Conservation (phyloP, 2,797 vertebrate genomes). For the Lagodon rhomboides region DNA sequence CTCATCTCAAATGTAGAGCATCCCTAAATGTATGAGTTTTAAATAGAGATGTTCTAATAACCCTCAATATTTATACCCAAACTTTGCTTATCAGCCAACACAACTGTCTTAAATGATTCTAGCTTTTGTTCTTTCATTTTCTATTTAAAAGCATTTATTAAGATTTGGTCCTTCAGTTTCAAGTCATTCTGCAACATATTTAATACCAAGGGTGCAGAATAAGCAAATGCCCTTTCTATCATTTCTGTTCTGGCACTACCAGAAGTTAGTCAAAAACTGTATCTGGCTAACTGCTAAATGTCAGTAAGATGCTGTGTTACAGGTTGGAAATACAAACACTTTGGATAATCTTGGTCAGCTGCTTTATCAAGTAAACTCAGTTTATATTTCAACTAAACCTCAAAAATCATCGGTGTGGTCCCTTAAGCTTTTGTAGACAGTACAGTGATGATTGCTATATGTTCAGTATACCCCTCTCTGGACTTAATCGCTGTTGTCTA, state of each 20-base stretch:
- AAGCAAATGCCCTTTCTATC: not conserved
- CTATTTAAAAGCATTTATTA: no score
- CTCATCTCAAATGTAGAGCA: not conserved
- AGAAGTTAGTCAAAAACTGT: not conserved
- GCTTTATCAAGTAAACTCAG: not conserved
- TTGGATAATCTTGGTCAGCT: not conserved
- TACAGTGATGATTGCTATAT: not conserved
- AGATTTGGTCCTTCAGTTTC: no score
- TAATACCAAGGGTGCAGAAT: not conserved
- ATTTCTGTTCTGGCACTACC: no score
- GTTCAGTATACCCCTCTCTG: constrained; percentile 28
- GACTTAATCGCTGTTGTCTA: constrained; percentile 52
- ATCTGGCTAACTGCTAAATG: not conserved
- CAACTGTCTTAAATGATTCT: no score
- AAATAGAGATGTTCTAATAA: not conserved
- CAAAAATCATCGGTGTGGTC: not conserved
- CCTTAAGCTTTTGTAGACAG: not conserved
- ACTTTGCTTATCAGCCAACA: no score
- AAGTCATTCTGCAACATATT: not conserved
- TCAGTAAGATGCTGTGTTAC: not conserved
- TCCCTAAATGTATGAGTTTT: not conserved
- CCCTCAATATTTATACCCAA: no score
- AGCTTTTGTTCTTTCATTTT: no score
- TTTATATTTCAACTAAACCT: not conserved
- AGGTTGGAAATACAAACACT: not conserved